Evolutionary conservation across 2,113 vertebrate genomes (phyloP), one percentile per base, ranked within the genome.

Genomic region (Todiramphus saurophagus): DNA sequence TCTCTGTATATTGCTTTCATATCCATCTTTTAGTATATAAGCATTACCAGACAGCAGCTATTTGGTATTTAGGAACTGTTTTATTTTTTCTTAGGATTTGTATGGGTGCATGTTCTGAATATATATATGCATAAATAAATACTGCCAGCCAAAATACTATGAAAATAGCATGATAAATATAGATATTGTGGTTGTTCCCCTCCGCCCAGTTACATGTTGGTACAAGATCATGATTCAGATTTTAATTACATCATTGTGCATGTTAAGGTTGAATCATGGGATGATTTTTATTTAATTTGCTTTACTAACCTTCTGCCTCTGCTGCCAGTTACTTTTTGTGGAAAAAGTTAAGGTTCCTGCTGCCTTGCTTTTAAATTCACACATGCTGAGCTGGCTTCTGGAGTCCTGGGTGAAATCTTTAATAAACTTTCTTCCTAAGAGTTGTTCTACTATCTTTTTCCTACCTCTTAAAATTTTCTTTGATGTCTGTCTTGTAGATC

Each of bases 401-500:
- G 30, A 66, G 18, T 44, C 18, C 19, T 77, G 11, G 73, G n/a
- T 91, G 83, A 79, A 93, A 56, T 79, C 11, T 58, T 94, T 41
- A 70, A 11, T 30, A 44, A 87, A 16, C 5, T 8, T 55, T 68
- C 84, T 70, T 53, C 28, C 10, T 48, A 27, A 7, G 41, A 33
- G 6, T 30, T 74, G 12, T 90, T 85, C 55, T 82, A 10, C 25
- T 87, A 5, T 72, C 6, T 73, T 93, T 27, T 89, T 94, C 46
- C 12, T 62, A 39, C 35, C 18, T 78, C 67, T 82, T 96, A 37
- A 55, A 69, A 51, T 97, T 97, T 90, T 66, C n/a, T 95, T 83
- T 93, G 56, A 50, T 62, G 8, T 73, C 41, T 95, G 0, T 91
- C n/a, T 94, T 94, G 90, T 88, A 98, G 98, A 97, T 97, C 98